Evolutionary conservation across 2,113 vertebrate genomes (phyloP).

Genomic region (Epinephelus lanceolatus): DNA sequence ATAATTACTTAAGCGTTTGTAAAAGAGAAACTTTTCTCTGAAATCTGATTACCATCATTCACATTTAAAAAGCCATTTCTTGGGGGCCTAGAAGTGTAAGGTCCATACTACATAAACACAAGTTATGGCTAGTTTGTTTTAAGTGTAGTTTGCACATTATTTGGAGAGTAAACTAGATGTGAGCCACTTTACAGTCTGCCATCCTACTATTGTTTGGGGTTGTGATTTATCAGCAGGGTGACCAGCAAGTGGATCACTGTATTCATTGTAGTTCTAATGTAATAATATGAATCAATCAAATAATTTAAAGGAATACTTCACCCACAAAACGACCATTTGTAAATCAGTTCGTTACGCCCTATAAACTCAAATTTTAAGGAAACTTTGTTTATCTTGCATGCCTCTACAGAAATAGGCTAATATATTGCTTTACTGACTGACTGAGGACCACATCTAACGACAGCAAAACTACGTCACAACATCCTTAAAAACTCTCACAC

Average conservation of each 20-base stretch:
- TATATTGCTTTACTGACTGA: too few relatives aligned
- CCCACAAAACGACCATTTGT: too few relatives aligned
- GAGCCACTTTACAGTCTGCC: not conserved
- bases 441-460: too few relatives aligned
- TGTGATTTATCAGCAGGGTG: not conserved
- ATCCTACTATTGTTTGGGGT: not conserved
- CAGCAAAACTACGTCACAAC: too few relatives aligned
- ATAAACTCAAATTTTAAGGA: too few relatives aligned
- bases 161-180: not conserved
- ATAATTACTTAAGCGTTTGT: not conserved
- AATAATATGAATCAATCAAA: not conserved
- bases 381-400: too few relatives aligned
- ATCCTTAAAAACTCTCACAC: too few relatives aligned
- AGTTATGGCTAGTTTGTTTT: not conserved
- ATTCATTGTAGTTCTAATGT: conserved; percentile 2
- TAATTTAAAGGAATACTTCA: too few relatives aligned
- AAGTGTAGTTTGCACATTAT: not conserved
- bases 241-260: not conserved
- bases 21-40: conserved; percentile 1
- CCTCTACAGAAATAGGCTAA: too few relatives aligned
- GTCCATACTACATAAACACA: not conserved
- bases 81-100: not conserved
- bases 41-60: not conserved
- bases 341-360: too few relatives aligned
- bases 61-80: not conserved